A percentile compares a stretch with the other conserved stretches of the same genome.
Evolutionary conservation across 2,113 vertebrate species (phyloP).

Genomic region (Coptodon rendalli): DNA sequence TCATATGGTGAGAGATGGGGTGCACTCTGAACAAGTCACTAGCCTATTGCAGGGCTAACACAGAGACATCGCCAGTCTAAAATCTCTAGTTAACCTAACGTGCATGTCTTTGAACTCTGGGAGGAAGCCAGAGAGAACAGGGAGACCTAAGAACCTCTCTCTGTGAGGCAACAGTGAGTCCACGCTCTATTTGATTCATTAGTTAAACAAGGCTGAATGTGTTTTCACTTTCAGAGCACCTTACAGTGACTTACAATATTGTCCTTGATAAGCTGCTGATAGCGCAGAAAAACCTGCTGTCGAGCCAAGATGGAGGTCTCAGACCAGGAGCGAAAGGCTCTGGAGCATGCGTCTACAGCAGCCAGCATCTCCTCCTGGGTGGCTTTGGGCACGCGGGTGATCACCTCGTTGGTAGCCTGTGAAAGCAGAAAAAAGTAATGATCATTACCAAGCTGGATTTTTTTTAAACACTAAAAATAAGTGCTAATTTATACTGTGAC

Average conservation of each 20-base stretch:
- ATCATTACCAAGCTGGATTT: neutral
- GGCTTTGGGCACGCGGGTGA: constrained; percentile 84
- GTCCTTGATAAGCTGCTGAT: constrained; percentile 96
- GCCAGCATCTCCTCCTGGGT: constrained; percentile 90
- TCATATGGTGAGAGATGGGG: neutral
- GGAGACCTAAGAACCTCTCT: neutral
- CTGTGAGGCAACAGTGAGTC: neutral
- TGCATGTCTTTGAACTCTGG: neutral
- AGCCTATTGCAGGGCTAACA: neutral
- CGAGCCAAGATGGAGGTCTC: constrained; percentile 88
- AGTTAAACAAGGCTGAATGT: neutral
- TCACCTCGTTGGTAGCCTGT: constrained; percentile 92
- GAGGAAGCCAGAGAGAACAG: neutral
- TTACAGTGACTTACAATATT: constrained; percentile 82
- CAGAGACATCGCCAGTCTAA: neutral
- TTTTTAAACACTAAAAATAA: neutral
- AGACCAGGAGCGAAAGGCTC: constrained; percentile 82
- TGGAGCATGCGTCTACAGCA: constrained; percentile 85
- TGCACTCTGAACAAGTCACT: neutral
- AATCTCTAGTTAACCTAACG: neutral
- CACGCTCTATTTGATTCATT: neutral
- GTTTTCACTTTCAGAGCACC: neutral
- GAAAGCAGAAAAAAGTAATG: neutral
- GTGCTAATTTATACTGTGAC: neutral
- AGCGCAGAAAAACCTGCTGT: constrained; percentile 91